These are phyloP conservation scores for Drosophila mayaguana DNA, from an alignment of 2,888 invertebrate genomes.

Conservation along the genomic window DNA sequence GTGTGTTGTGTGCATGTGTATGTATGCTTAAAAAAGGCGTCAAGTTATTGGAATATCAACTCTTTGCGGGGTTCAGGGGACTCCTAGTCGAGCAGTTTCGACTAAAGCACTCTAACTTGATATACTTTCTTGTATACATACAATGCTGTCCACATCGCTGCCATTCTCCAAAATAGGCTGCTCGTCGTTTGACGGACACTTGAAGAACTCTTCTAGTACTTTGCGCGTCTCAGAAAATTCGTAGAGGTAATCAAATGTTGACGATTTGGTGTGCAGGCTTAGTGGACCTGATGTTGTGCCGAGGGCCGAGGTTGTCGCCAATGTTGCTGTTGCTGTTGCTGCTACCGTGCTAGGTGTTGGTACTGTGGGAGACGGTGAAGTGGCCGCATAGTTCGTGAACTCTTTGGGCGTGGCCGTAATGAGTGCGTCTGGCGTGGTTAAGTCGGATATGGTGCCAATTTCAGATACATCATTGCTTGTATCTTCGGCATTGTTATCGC, in stretches of 20 bases:
- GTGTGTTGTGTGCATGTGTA: no score
- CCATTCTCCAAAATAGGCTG: slow-evolving; percentile 86
- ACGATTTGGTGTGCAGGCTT: slow-evolving; percentile 84
- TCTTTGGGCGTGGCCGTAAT: slow-evolving; percentile 64
- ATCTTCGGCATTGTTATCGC: slow-evolving; percentile 84
- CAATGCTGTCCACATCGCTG: slow-evolving; percentile 85
- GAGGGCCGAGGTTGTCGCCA: slow-evolving; percentile 21
- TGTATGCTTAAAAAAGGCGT: no score
- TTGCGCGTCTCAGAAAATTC: slow-evolving; percentile 96
- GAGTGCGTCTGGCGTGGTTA: slow-evolving; percentile 83
- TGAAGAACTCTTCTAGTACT: slow-evolving; percentile 95
- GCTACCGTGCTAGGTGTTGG: slow-evolving; percentile 29
- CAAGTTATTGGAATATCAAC: no score
- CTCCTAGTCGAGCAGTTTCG: no score
- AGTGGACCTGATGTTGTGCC: slow-evolving; percentile 49
- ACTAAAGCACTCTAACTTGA: no score
- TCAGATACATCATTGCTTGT: slow-evolving; percentile 85
- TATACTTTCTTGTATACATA: slow-evolving; percentile 62
- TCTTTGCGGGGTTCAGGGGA: no score
- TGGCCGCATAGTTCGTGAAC: slow-evolving; percentile 56
- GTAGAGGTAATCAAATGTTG: slow-evolving; percentile 94
- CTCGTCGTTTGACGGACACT: slow-evolving; percentile 88
- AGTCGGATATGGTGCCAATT: slow-evolving; percentile 85
- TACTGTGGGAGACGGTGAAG: slow-evolving; percentile 51
- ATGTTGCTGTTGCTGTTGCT: slow-evolving; percentile 2